phyloP scores from a whole-genome alignment of 2,113 vertebrate genomes.

The Brachypteracias leptosomus region DNA sequence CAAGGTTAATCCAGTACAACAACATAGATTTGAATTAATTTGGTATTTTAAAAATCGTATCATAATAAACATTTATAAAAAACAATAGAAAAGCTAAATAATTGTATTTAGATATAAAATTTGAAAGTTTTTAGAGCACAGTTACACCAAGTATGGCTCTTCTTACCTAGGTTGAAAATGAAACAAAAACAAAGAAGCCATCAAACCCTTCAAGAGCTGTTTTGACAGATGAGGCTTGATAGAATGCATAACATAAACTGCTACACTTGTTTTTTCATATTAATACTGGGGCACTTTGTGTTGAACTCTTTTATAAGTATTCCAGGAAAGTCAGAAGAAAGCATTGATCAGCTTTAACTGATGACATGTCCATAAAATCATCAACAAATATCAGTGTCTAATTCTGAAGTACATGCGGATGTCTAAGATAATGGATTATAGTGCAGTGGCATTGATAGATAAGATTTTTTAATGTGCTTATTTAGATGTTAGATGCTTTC shows the following conservation, averaged over 20 bases:
- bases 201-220: background rate
- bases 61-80: background rate
- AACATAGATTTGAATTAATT: background rate
- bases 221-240: background rate
- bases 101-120: background rate
- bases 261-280: background rate
- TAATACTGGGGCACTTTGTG: background rate
- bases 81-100: background rate
- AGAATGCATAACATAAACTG: background rate
- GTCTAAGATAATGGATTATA: background rate
- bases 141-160: background rate
- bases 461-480: background rate
- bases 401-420: background rate
- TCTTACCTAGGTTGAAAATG: background rate
- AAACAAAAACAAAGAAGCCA: background rate
- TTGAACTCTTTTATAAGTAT: background rate
- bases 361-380: background rate
- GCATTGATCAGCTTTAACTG: conserved; percentile 24
- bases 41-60: background rate
- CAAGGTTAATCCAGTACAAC: too few relatives aligned
- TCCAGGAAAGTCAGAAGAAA: background rate
- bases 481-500: background rate
- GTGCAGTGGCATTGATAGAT: background rate
- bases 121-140: background rate
- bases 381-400: background rate